Conservation (phyloP, 2,113 vertebrate genomes). For the Piprites chloris region DNA sequence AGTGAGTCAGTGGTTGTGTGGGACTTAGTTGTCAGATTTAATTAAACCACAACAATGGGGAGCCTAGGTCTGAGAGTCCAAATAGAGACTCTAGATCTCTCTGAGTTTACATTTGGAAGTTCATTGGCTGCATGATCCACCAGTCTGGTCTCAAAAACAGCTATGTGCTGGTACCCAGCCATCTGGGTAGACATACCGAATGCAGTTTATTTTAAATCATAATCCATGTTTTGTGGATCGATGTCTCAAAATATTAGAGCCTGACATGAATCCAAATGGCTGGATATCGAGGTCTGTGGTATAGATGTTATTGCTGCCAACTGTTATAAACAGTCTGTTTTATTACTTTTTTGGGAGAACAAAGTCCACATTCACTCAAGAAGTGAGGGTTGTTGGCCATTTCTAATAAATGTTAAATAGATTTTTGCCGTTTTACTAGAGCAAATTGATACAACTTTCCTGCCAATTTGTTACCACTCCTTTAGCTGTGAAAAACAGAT, state of each 20-base stretch:
- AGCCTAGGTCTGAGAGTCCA: not conserved
- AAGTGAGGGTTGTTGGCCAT: not conserved
- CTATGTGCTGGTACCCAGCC: not conserved
- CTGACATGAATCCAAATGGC: slow-evolving; percentile 23
- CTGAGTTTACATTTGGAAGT: not conserved
- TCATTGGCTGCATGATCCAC: not conserved
- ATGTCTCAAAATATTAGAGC: slow-evolving; percentile 19
- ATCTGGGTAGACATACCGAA: not conserved
- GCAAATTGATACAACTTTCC: not conserved
- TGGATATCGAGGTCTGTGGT: not conserved
- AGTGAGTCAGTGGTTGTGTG: not conserved
- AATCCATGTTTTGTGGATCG: not conserved
- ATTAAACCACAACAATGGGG: not conserved
- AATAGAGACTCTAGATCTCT: not conserved
- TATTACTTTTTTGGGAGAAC: not conserved
- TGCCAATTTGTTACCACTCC: not conserved
- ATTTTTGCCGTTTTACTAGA: not conserved
- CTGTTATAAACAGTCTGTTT: not conserved
- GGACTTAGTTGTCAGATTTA: not conserved
- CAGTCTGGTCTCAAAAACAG: not conserved
- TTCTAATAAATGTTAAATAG: not conserved
- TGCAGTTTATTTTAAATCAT: slow-evolving; percentile 3
- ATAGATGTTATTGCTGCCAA: not conserved
- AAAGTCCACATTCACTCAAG: not conserved
- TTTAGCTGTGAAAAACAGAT: slow-evolving; percentile 2